Conservation (phyloP, 2,113 vertebrate genomes). For the Scytalopus superciliaris region DNA sequence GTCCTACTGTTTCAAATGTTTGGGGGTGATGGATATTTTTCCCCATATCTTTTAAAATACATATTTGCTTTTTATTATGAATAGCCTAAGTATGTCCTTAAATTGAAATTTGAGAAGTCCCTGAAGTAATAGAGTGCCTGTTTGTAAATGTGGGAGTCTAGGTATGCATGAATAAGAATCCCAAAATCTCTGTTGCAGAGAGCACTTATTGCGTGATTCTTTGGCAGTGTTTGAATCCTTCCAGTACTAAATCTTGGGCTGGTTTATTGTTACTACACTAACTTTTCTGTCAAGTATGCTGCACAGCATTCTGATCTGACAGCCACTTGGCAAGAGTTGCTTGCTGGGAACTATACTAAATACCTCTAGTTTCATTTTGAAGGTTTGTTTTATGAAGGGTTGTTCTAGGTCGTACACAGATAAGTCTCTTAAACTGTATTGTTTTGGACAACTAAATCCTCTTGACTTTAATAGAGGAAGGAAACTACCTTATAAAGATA, state of each 20-base stretch:
- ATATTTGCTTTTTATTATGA: neutral
- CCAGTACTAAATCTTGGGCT: neutral
- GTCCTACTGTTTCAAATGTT: neutral
- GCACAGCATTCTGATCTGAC: neutral
- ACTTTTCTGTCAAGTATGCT: constrained; percentile 13
- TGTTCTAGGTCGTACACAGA: neutral
- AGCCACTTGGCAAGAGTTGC: neutral
- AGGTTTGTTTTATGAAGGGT: neutral
- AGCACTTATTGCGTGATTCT: neutral
- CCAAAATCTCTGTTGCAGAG: neutral
- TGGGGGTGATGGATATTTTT: neutral
- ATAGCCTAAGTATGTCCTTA: neutral
- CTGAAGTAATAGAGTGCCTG: neutral
- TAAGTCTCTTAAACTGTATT: neutral
- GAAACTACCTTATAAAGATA: neutral
- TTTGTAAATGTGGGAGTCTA: neutral
- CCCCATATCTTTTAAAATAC: neutral
- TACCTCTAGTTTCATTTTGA: neutral
- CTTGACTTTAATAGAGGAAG: neutral
- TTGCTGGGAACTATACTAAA: neutral
- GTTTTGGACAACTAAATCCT: neutral
- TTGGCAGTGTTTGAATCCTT: neutral
- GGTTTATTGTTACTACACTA: neutral
- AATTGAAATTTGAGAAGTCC: neutral
- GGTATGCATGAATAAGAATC: neutral